Conservation (phyloP, 2,888 invertebrate species). For the Caenorhabditis imperialis region DNA sequence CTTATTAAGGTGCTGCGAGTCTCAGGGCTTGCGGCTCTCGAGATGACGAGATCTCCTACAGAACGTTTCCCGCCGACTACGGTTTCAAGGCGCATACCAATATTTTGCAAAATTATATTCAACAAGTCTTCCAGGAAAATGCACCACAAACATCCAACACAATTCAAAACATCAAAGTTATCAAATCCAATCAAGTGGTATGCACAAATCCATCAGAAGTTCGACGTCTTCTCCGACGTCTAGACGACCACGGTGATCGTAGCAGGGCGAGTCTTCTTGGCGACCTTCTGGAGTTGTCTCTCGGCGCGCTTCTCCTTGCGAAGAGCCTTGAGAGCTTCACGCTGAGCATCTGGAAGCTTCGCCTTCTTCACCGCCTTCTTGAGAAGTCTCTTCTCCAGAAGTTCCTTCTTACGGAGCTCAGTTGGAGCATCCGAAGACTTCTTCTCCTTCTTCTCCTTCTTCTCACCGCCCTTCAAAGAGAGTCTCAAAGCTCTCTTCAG, state of each 20-base stretch:
- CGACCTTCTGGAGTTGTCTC: not conserved
- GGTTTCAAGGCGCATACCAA: no score
- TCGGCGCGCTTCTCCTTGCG: not conserved
- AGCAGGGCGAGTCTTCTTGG: not conserved
- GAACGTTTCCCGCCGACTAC: no score
- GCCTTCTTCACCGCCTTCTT: not conserved
- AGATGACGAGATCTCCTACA: no score
- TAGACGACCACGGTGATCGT: not conserved
- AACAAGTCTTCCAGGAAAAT: no score
- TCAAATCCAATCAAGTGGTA: no score
- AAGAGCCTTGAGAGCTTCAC: not conserved
- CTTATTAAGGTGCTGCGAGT: no score
- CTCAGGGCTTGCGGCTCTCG: no score
- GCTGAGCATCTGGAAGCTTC: not conserved
- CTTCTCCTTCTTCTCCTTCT: not conserved
- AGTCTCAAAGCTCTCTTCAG: not conserved
- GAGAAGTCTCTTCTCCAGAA: not conserved
- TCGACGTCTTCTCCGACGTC: not conserved
- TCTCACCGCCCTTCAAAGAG: not conserved
- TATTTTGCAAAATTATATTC: no score
- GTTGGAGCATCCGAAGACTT: not conserved
- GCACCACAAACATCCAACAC: no score
- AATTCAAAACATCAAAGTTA: no score
- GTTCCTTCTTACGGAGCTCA: no score
- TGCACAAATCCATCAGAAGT: no score